Conservation (phyloP, 2,113 vertebrate species). For the Grammomys dolichurus region DNA sequence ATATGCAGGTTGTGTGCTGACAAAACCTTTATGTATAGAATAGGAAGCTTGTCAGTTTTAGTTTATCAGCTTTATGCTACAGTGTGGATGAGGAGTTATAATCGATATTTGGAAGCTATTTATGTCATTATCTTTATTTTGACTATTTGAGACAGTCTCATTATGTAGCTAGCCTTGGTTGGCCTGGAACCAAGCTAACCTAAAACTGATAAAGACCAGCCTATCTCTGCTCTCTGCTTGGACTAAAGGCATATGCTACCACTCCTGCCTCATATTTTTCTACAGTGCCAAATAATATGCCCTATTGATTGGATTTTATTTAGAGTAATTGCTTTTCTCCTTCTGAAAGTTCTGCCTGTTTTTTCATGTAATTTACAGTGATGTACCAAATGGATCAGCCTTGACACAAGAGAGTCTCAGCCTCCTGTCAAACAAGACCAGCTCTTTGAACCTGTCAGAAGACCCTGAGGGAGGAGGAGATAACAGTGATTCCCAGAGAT, state of each 20-base stretch:
- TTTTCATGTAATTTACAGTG: slow-evolving; percentile 84
- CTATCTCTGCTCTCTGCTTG: not conserved
- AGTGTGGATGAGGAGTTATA: not conserved
- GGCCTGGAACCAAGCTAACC: not conserved
- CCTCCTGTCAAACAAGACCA: slow-evolving; percentile 93
- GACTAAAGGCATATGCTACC: not conserved
- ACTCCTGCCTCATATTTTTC: not conserved
- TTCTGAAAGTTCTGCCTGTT: slow-evolving; percentile 33
- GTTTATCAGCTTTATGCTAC: not conserved
- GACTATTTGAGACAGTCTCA: too few relatives aligned
- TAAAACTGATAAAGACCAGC: not conserved
- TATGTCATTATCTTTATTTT: not conserved
- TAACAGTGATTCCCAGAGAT: slow-evolving; percentile 92
- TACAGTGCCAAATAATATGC: slow-evolving; percentile 9
- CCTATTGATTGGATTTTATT: slow-evolving; percentile 32
- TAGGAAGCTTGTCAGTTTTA: not conserved
- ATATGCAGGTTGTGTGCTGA: not conserved
- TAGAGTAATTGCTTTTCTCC: slow-evolving; percentile 38
- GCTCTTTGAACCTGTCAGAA: slow-evolving; percentile 92
- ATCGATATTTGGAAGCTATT: slow-evolving; percentile 13
- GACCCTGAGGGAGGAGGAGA: slow-evolving; percentile 90
- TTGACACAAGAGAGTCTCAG: slow-evolving; percentile 92
- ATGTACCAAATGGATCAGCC: slow-evolving; percentile 95
- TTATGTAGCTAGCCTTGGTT: not conserved
- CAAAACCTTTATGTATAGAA: slow-evolving; percentile 49